Conservation (phyloP, 2,888 invertebrate species). For the Agriotes lineatus region DNA sequence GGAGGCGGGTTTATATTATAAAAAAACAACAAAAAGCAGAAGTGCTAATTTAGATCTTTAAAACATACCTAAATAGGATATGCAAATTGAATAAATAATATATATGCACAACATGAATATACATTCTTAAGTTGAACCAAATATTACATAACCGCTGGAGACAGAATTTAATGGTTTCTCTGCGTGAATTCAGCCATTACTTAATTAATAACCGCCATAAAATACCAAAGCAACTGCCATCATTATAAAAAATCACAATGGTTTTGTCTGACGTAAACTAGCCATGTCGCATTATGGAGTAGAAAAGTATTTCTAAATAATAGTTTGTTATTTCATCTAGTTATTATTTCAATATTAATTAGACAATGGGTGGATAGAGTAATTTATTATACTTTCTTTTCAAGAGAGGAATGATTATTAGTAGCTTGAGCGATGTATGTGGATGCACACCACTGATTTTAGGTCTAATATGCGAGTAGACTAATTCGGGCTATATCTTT, state of each 20-base stretch:
- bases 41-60: too few species aligned
- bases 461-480: background rate
- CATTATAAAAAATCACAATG: slow-evolving; percentile 3
- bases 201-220: background rate
- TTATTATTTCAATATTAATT: slow-evolving; percentile 2
- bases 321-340: background rate
- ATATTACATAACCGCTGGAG: background rate
- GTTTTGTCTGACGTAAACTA: background rate
- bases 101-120: too few species aligned
- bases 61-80: too few species aligned
- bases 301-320: background rate
- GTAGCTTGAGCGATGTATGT: background rate
- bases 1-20: too few species aligned
- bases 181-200: background rate
- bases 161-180: slow-evolving; percentile 1
- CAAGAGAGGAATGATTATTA: background rate
- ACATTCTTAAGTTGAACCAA: too few species aligned
- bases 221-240: background rate
- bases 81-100: too few species aligned
- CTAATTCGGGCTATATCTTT: too few species aligned
- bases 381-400: slow-evolving; percentile 6
- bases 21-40: too few species aligned
- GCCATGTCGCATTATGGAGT: background rate
- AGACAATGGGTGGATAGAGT: background rate
- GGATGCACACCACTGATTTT: background rate